Evolutionary conservation across 2,888 invertebrate genomes (phyloP), one percentile per base, ranked within the genome.

Genomic region (Masnerella sp.): DNA sequence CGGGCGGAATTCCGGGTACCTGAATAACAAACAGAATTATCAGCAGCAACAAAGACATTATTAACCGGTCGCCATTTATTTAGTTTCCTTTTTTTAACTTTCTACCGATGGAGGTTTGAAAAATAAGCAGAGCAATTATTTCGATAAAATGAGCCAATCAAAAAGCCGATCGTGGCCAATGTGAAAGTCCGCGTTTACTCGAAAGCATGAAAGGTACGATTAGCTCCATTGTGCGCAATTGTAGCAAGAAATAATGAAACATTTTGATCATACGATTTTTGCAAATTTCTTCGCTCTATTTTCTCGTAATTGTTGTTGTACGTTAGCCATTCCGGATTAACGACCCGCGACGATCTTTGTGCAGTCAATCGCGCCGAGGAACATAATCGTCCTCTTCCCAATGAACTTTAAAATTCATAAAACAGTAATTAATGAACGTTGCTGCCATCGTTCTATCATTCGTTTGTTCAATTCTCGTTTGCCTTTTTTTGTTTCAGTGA

Each of bases 151-250:
- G 47, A 40, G 34, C 62, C 69, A 30, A 61, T 69, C 61, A 47
- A 56, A 56, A 65, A 45, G 58, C 22, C 52, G 40, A 45, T 58
- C 28, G 54, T 45, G 45, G 52, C 52, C 43, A 61, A 69, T 61
- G 69, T 69, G 69, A 69, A 69, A 69, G 69, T 68, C 36, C 47
- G 61, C 52, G 45, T 56, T 65, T 58, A 47, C 59, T 59, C 17
- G 52, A 42, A 47, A 67, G 49, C 51, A 52, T 61, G 69, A 61
- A 59, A 51, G 30, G 36, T 43, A 38, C 43, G 45, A 68, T 68
- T 68, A 69, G 45, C 54, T 56, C 47, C 32, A 54, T 47, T n/a
- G n/a, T n/a, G n/a, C n/a, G n/a, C n/a, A n/a, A n/a, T n/a, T n/a
- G n/a, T n/a, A n/a, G n/a, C n/a, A n/a, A n/a, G n/a, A n/a, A n/a